Conservation (phyloP, 2,113 vertebrate species). For the Hiodon tergisus region DNA sequence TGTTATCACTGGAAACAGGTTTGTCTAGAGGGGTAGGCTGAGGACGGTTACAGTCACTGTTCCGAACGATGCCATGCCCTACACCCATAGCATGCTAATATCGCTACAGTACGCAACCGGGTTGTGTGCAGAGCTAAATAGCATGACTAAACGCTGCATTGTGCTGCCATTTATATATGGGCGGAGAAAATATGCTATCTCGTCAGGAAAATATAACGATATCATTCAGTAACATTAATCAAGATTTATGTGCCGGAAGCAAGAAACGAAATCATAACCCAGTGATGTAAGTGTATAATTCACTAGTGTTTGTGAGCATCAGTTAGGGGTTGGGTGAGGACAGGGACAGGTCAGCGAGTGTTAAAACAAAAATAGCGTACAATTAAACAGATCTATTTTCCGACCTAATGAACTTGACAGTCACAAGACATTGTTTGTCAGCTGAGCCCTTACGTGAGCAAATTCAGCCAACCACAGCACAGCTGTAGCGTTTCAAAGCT, state of each 20-base stretch:
- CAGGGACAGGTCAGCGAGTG: background rate
- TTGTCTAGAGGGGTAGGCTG: conserved; percentile 24
- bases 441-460: background rate
- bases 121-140: background rate
- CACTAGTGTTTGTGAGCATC: background rate
- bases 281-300: background rate
- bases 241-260: too few species aligned
- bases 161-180: background rate
- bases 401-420: background rate
- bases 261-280: too few species aligned
- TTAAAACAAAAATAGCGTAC: too few species aligned
- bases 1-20: conserved; percentile 26
- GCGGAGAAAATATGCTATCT: too few species aligned
- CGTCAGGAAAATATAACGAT: too few species aligned
- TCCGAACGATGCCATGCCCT: background rate
- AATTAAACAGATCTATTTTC: background rate
- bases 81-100: conserved; percentile 21
- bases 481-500: background rate
- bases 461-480: background rate
- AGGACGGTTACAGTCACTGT: conserved; percentile 2
- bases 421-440: background rate
- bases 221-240: too few species aligned
- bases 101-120: background rate
- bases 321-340: background rate
- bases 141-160: background rate